These are phyloP conservation scores for Bufo bufo DNA, from an alignment of 2,113 vertebrate species.

Conservation along the genomic window DNA sequence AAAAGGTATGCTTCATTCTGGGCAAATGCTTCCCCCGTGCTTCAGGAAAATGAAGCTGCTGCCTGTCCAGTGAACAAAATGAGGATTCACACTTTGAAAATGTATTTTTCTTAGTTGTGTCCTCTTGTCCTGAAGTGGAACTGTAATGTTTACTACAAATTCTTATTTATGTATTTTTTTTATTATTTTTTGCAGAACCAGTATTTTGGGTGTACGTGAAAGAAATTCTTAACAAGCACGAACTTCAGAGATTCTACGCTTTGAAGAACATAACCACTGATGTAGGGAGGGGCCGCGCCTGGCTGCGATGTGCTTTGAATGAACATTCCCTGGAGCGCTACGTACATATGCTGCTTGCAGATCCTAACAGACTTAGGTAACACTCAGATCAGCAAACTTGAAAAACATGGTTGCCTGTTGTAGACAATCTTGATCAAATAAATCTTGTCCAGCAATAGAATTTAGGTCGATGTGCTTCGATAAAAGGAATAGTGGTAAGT, in stretches of 20 bases:
- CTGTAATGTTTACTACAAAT: not conserved
- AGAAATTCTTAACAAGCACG: conserved; percentile 92
- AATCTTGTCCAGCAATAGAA: not conserved
- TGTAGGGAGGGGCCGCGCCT: conserved; percentile 88
- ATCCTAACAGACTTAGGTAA: conserved; percentile 86
- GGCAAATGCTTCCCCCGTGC: too few species aligned
- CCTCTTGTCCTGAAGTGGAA: not conserved
- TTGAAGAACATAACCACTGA: conserved; percentile 86
- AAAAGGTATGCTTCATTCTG: too few species aligned
- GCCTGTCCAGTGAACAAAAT: too few species aligned
- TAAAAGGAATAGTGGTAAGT: not conserved
- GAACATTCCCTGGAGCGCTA: conserved; percentile 96
- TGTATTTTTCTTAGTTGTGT: too few species aligned
- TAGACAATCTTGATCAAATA: not conserved
- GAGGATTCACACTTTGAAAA: too few species aligned
- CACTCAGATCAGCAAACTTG: not conserved
- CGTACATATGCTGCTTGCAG: conserved; percentile 88
- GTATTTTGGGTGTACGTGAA: conserved; percentile 97
- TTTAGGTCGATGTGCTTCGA: not conserved
- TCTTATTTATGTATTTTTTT: not conserved
- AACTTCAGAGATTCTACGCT: conserved; percentile 91
- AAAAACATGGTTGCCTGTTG: not conserved
- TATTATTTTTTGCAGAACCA: conserved; percentile 74
- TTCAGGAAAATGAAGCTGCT: too few species aligned
- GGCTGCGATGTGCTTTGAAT: conserved; percentile 95